These are phyloP conservation scores for Seira sanloemensis DNA, from an alignment of 2,888 invertebrate genomes.

Conservation along the genomic window DNA sequence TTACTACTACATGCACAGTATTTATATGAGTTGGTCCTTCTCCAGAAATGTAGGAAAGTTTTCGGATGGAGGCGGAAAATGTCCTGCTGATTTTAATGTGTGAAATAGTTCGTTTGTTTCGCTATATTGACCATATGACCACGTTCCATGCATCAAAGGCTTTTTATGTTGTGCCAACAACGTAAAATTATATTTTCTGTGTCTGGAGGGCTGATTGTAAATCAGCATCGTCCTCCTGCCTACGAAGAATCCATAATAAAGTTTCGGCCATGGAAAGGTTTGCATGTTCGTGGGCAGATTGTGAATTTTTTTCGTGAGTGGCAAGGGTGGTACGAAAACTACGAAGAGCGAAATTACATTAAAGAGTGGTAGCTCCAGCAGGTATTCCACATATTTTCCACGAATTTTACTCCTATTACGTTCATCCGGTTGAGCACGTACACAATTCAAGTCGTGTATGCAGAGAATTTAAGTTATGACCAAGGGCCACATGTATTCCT, in stretches of 20 bases:
- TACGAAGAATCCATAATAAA: neutral
- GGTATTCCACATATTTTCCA: neutral
- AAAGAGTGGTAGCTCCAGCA: neutral
- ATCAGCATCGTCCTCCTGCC: neutral
- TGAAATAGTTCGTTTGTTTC: conserved; percentile 56
- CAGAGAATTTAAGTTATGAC: neutral
- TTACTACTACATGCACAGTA: too few species aligned
- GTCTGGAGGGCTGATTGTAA: neutral
- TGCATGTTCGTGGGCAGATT: neutral
- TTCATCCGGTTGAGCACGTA: neutral
- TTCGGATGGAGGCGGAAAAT: neutral
- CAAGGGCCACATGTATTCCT: neutral
- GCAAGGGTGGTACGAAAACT: neutral
- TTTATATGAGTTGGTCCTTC: too few species aligned
- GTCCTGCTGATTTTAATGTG: conserved; percentile 53
- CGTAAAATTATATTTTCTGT: conserved; percentile 7
- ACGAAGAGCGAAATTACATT: neutral
- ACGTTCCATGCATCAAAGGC: neutral
- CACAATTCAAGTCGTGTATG: neutral
- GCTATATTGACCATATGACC: conserved; percentile 53
- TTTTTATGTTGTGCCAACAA: conserved; percentile 40
- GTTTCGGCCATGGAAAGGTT: neutral
- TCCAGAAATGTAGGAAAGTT: neutral
- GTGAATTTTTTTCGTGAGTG: neutral
- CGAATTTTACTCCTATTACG: neutral